Evolutionary conservation across 2,113 vertebrate genomes (phyloP).

Genomic region (Sakesphorus luctuosus): DNA sequence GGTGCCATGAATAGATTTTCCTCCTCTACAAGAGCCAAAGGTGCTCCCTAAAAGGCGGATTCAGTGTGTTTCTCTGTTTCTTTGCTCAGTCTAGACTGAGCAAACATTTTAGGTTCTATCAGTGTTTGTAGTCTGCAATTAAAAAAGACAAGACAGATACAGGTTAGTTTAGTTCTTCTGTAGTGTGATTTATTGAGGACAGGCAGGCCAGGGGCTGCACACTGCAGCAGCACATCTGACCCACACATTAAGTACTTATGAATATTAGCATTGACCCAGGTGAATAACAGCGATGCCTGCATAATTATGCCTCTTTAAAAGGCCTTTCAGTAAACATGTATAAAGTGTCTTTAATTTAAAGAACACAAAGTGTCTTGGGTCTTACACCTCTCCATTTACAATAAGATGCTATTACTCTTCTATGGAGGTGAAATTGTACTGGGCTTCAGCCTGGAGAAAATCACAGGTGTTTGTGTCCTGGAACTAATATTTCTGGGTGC

Average conservation of each 20-base stretch:
- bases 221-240: not conserved
- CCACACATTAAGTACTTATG: slow-evolving; percentile 20
- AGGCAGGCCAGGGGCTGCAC: not conserved
- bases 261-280: slow-evolving; percentile 22
- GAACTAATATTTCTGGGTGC: slow-evolving; percentile 5
- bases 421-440: not conserved
- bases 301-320: slow-evolving; percentile 4
- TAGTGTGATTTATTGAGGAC: not conserved
- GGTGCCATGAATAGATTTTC: not conserved
- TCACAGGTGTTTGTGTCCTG: not conserved
- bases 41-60: not conserved
- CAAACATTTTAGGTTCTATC: slow-evolving; percentile 17
- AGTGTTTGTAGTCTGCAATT: slow-evolving; percentile 5
- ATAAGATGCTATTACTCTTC: not conserved
- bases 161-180: not conserved
- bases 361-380: not conserved
- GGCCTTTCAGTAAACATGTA: not conserved
- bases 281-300: not conserved
- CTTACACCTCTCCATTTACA: not conserved
- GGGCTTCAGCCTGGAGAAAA: not conserved
- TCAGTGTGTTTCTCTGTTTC: not conserved
- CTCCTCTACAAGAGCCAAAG: not conserved
- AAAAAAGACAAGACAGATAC: slow-evolving; percentile 1
- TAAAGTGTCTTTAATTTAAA: slow-evolving; percentile 23
- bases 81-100: slow-evolving; percentile 36